Conservation (phyloP, 30 jellyfish, hydroid and myxozoan genomes). For the Rhopilema esculentum region DNA sequence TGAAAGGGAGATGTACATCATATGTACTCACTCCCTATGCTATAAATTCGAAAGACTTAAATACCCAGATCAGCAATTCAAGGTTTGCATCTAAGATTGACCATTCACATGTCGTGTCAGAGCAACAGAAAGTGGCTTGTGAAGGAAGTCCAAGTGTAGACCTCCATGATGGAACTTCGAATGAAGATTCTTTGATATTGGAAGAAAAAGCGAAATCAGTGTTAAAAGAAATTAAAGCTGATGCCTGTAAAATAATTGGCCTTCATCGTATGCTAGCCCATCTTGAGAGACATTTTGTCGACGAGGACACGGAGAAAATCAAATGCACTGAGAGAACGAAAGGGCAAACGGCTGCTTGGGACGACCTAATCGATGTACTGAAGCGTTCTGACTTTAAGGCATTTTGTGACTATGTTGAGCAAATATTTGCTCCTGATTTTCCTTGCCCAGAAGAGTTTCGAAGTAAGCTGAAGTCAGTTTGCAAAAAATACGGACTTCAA, state of each 20-base stretch:
- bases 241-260: constrained; percentile 2
- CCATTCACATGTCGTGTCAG: too few relatives aligned
- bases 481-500: neutral
- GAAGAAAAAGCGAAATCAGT: too few relatives aligned
- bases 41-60: neutral
- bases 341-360: neutral
- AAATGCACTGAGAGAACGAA: neutral
- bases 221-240: constrained; percentile 3
- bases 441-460: neutral
- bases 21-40: neutral
- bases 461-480: neutral
- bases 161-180: neutral
- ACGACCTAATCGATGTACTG: constrained; percentile 4
- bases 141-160: neutral
- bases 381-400: neutral
- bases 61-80: neutral
- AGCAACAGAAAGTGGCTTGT: neutral
- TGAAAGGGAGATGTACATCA: neutral
- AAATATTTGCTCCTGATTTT: neutral
- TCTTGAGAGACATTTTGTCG: neutral
- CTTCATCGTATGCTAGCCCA: neutral
- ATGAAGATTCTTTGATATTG: neutral
- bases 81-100: neutral
- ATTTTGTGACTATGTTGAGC: neutral
- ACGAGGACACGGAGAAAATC: neutral